Conservation (phyloP, 2,797 vertebrate genomes). For the Danio kyathit region DNA sequence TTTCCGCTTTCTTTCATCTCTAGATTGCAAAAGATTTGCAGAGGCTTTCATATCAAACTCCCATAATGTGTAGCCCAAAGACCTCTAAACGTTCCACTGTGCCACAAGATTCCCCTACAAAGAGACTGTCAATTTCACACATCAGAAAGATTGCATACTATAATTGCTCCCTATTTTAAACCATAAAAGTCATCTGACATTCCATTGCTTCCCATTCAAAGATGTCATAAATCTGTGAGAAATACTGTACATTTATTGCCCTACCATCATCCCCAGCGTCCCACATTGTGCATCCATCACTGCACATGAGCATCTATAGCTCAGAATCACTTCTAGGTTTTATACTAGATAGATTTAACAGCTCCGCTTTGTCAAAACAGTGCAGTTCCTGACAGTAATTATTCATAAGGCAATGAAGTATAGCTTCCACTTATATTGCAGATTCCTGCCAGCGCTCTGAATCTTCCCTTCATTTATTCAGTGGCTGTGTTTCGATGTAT, state of each 20-base stretch:
- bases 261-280: constrained; percentile 30
- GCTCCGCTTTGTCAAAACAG: constrained; percentile 48
- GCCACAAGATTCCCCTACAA: constrained; percentile 16
- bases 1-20: constrained; percentile 11
- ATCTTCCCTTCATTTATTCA: constrained; percentile 35
- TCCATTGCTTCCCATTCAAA: constrained; percentile 45
- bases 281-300: constrained; percentile 46
- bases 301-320: constrained; percentile 1
- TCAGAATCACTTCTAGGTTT: constrained; percentile 10
- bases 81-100: constrained; percentile 2
- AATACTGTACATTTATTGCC: constrained; percentile 32
- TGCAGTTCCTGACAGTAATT: constrained; percentile 48
- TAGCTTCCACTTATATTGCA: constrained; percentile 17
- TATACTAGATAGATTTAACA: constrained; percentile 15
- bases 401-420: constrained; percentile 61
- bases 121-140: constrained; percentile 43
- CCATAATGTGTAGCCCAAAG: constrained; percentile 22
- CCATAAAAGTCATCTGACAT: constrained; percentile 38
- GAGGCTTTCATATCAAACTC: constrained; percentile 31
- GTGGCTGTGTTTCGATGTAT: constrained; percentile 21
- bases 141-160: constrained; percentile 48
- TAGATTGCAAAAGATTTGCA: constrained; percentile 20
- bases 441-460: constrained; percentile 16
- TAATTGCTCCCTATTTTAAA: constrained; percentile 54
- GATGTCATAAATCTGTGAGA: constrained; percentile 45